These are phyloP conservation scores for Colinus virginianus DNA, from an alignment of 2,113 vertebrate species.

Conservation along the genomic window DNA sequence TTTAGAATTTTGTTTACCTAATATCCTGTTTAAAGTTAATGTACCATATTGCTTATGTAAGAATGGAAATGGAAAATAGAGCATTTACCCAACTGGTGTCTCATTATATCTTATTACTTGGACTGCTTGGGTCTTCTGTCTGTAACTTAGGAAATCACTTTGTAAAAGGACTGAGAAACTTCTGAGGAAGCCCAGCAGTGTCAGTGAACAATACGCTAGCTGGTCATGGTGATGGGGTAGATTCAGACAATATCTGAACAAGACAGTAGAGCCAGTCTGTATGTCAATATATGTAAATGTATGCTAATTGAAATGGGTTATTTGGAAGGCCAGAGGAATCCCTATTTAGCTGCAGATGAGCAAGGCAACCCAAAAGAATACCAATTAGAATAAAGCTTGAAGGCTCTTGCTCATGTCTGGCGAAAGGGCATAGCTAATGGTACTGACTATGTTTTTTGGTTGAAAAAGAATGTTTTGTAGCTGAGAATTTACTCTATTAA, in stretches of 20 bases:
- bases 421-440: no score
- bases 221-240: not conserved
- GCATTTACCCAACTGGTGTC: not conserved
- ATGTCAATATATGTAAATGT: slow-evolving; percentile 46
- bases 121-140: not conserved
- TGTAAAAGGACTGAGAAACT: not conserved
- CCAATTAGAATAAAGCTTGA: slow-evolving; percentile 26
- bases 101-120: not conserved
- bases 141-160: not conserved
- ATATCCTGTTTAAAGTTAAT: not conserved
- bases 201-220: not conserved
- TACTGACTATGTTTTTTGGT: no score
- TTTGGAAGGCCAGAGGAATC: slow-evolving; percentile 55
- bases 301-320: slow-evolving; percentile 58
- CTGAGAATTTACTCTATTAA: no score
- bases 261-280: not conserved
- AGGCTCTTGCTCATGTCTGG: no score
- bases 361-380: slow-evolving; percentile 54
- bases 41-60: not conserved
- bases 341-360: slow-evolving; percentile 52
- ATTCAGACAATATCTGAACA: not conserved
- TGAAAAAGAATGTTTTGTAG: no score
- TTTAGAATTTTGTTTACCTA: not conserved
- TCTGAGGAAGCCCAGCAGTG: not conserved
- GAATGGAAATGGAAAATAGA: not conserved